Evolutionary conservation across 2,888 invertebrate species (phyloP).

Genomic region (Schrankia costaestrigalis): DNA sequence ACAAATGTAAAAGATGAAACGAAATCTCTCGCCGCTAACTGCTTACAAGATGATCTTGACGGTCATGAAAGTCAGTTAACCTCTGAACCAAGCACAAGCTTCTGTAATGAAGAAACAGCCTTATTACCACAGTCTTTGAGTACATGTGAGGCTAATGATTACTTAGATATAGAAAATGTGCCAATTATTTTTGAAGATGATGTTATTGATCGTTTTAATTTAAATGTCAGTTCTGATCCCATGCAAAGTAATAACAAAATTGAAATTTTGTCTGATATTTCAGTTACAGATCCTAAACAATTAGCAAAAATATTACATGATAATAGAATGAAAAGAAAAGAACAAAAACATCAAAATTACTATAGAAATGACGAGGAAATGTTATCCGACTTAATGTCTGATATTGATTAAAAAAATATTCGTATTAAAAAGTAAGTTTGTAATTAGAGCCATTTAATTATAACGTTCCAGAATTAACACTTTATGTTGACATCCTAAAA

Average conservation of each 20-base stretch:
- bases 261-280: constrained; percentile 12
- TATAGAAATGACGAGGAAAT: constrained; percentile 13
- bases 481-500: constrained; percentile 5
- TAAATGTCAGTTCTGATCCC: constrained; percentile 11
- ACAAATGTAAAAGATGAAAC: constrained; percentile 11
- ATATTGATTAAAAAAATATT: constrained; percentile 8
- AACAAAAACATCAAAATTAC: constrained; percentile 12
- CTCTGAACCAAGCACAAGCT: constrained; percentile 12
- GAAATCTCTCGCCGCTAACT: constrained; percentile 12
- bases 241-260: constrained; percentile 11
- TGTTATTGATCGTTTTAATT: constrained; percentile 12
- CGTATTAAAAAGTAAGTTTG: constrained; percentile 9
- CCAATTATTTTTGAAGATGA: constrained; percentile 15
- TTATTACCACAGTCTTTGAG: constrained; percentile 9
- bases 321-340: constrained; percentile 13
- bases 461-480: constrained; percentile 8
- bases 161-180: constrained; percentile 13
- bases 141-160: constrained; percentile 12
- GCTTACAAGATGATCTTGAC: constrained; percentile 10
- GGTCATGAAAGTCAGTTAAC: constrained; percentile 10
- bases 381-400: constrained; percentile 13
- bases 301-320: constrained; percentile 9
- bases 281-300: constrained; percentile 10
- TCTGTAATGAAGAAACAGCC: constrained; percentile 9
- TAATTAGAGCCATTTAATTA: too few species aligned